Conservation (phyloP, 2,888 invertebrate genomes). For the Globia sparganii region DNA sequence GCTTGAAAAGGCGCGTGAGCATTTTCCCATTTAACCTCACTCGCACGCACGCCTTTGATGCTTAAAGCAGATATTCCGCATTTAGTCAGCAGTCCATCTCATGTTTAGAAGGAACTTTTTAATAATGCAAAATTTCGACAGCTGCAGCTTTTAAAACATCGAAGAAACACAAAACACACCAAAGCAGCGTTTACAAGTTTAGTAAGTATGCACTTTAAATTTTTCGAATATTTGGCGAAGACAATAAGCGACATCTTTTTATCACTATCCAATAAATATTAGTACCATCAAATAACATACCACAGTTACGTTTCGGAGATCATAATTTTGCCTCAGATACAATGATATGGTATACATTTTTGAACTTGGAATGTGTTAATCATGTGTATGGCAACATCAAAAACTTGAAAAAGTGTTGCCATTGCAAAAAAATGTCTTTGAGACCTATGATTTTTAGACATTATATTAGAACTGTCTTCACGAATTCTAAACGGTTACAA, state of each 20-base stretch:
- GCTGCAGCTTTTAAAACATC: neutral
- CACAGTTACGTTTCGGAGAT: constrained; percentile 36
- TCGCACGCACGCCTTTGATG: neutral
- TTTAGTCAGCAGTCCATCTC: neutral
- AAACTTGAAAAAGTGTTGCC: constrained; percentile 6
- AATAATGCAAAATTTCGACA: neutral
- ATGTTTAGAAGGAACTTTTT: neutral
- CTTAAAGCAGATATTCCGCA: neutral
- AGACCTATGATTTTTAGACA: constrained; percentile 6
- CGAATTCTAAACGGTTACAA: neutral
- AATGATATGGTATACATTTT: constrained; percentile 19
- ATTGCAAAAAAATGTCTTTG: constrained; percentile 7
- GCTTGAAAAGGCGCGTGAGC: neutral
- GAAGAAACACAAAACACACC: constrained; percentile 2
- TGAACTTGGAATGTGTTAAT: constrained; percentile 45
- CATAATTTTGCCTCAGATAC: constrained; percentile 26
- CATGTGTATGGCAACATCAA: constrained; percentile 15
- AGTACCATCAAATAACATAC: constrained; percentile 32
- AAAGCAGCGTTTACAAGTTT: constrained; percentile 11
- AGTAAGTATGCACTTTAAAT: constrained; percentile 8
- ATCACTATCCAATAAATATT: constrained; percentile 33
- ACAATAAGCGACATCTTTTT: constrained; percentile 31
- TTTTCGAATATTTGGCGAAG: constrained; percentile 10
- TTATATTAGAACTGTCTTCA: neutral
- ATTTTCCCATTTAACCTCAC: neutral